A percentile compares a stretch with the other conserved stretches of the same genome.
phyloP scores from a whole-genome alignment of 2,113 vertebrate species.

The Garra rufa region DNA sequence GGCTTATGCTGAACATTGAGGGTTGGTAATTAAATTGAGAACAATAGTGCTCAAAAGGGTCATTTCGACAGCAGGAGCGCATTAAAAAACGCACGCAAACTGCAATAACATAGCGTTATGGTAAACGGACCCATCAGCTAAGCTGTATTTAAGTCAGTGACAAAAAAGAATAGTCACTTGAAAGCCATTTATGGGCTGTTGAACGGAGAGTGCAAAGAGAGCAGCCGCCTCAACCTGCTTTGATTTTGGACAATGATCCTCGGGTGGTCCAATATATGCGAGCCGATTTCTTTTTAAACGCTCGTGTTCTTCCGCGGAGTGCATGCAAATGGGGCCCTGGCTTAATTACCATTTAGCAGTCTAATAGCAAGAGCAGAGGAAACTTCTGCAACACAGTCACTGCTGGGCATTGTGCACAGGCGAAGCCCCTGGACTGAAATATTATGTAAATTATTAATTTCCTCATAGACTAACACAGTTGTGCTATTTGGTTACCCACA shows the following conservation, averaged over 20 bases:
- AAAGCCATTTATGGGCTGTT: conserved; percentile 9
- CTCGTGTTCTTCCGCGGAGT: conserved; percentile 7
- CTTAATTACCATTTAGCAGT: conserved; percentile 63
- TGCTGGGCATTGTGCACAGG: conserved; percentile 55
- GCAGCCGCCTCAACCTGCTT: conserved; percentile 6
- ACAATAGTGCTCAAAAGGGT: conserved; percentile 26
- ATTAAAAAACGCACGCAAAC: neutral
- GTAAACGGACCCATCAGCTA: conserved; percentile 12
- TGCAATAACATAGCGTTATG: neutral
- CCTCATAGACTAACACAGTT: conserved; percentile 67
- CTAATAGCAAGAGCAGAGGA: conserved; percentile 66
- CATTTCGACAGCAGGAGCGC: conserved; percentile 28
- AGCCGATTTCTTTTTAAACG: conserved; percentile 29
- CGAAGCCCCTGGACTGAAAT: conserved; percentile 68
- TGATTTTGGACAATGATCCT: conserved; percentile 38
- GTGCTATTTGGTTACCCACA: conserved; percentile 66
- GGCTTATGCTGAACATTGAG: neutral
- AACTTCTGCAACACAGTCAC: conserved; percentile 69
- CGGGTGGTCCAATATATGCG: conserved; percentile 12
- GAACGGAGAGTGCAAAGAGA: neutral
- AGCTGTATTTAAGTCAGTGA: conserved; percentile 33
- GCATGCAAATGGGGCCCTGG: conserved; percentile 64
- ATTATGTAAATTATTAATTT: conserved; percentile 79
- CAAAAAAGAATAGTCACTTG: conserved; percentile 8
- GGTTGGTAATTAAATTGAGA: conserved; percentile 6